These are phyloP conservation scores for Merluccius polli DNA, from an alignment of 2,797 vertebrate genomes.

Conservation along the genomic window DNA sequence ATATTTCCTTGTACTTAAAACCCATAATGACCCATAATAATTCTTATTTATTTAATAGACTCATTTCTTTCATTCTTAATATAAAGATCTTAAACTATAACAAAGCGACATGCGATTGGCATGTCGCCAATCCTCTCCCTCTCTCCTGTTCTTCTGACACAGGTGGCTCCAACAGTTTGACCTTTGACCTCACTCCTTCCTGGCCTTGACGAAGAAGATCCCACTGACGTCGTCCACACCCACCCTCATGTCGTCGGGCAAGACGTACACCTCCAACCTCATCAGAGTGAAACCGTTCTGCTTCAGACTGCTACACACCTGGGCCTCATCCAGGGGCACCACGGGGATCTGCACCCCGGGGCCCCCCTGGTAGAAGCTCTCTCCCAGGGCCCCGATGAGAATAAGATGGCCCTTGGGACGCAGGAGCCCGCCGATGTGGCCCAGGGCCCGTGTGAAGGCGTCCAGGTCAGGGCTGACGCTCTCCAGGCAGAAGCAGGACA, in stretches of 20 bases:
- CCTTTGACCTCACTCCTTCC: constrained; percentile 57
- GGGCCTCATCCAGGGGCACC: constrained; percentile 76
- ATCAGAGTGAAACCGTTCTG: constrained; percentile 73
- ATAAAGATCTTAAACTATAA: background rate
- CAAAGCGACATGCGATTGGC: background rate
- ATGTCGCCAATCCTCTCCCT: too few relatives aligned
- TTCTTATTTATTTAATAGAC: background rate
- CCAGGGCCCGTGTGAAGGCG: constrained; percentile 77
- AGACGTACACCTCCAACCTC: constrained; percentile 77
- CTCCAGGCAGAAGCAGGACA: constrained; percentile 91
- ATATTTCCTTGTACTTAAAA: background rate
- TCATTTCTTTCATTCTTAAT: background rate
- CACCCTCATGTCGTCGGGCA: constrained; percentile 80
- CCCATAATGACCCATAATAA: background rate
- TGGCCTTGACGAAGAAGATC: constrained; percentile 89
- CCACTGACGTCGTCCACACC: constrained; percentile 87
- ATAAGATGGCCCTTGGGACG: constrained; percentile 80
- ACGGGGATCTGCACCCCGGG: constrained; percentile 78
- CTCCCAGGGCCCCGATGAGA: constrained; percentile 86
- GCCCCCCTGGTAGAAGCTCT: constrained; percentile 89
- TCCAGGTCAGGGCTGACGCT: constrained; percentile 82
- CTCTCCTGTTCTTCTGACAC: background rate
- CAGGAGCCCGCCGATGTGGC: constrained; percentile 78
- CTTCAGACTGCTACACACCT: constrained; percentile 76
- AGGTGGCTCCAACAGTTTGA: background rate